phyloP scores from a whole-genome alignment of 2,888 invertebrate genomes.

The Sphinx pinastri region DNA sequence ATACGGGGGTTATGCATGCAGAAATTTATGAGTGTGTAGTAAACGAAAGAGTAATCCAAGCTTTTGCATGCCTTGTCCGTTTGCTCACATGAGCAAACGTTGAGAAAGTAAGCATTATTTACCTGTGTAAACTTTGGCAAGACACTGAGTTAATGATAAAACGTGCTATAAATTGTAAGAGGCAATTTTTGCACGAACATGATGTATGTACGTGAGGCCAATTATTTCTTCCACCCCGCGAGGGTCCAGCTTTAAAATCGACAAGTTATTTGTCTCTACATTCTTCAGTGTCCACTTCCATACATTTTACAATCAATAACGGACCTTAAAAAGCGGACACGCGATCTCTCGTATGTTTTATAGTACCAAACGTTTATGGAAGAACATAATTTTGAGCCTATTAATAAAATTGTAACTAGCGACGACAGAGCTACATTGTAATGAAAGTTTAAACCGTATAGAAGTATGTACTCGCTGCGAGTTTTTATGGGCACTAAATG shows the following conservation, averaged over 20 bases:
- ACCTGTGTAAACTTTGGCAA: neutral
- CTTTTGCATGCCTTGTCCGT: conserved; percentile 1
- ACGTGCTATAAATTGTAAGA: conserved; percentile 45
- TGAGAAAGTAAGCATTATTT: neutral
- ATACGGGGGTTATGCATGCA: conserved; percentile 11
- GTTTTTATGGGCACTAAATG: conserved; percentile 21
- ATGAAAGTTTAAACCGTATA: conserved; percentile 21
- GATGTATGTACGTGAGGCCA: conserved; percentile 43
- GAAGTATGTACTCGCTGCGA: conserved; percentile 9
- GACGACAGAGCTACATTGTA: conserved; percentile 16
- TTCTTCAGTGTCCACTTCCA: conserved; percentile 62
- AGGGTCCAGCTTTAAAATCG: conserved; percentile 50
- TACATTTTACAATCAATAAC: conserved; percentile 64
- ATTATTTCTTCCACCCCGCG: conserved; percentile 63
- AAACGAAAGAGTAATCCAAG: conserved; percentile 11
- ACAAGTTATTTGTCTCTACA: conserved; percentile 58
- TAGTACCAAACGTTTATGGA: conserved; percentile 38
- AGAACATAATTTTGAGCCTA: conserved; percentile 30
- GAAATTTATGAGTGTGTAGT: conserved; percentile 16
- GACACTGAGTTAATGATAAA: conserved; percentile 44
- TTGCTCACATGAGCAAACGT: conserved; percentile 13
- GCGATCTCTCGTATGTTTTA: conserved; percentile 37
- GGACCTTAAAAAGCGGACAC: conserved; percentile 46
- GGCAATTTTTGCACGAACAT: neutral
- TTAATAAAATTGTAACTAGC: conserved; percentile 33